Evolutionary conservation across 37 sponge, comb jelly and placozoan species (phyloP), one percentile per base, ranked within the genome.

Genomic region (Ephydatia muelleri): DNA sequence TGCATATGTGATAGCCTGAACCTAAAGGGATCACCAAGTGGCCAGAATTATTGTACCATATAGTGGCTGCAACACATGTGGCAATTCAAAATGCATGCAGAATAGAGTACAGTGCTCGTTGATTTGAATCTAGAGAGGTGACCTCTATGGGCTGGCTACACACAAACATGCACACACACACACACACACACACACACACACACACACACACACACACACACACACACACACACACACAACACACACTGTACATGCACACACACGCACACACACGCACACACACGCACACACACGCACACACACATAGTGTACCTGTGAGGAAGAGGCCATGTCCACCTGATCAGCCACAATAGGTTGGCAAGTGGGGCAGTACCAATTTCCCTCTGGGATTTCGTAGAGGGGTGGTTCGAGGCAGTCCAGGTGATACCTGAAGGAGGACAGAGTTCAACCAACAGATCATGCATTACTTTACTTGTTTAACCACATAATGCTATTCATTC

Each of bases 361-460:
- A 4, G 34, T 40, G 29, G 70, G 26, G 77, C 94, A 93, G 65
- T 87, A 93, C 94, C 94, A 93, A 72, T 82, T 66, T 19, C 85
- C 94, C 49, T 26, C 67, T 0, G 94, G 94, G 6, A 93, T 68
- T 8, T 49, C 66, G 27, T 29, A 2, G n/a, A 93, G 83, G 0
- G 84, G 85, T 26, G 94, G 94, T 72, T 30, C 39, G 16, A 93
- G 79, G 49, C 94, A 93, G 30, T 87, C 77, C 71, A 86, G 64
- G 74, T 93, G 94, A 71, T 90, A 93, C 67, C 94, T 93, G 68
- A 0, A 23, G 23, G 26, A 25, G 29, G 8, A 31, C 27, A 32
- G n/a, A 33, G 36, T n/a, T n/a, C n/a, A n/a, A n/a, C n/a, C n/a
- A n/a, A n/a, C n/a, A n/a, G n/a, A n/a, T n/a, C n/a, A n/a, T n/a